These are phyloP conservation scores for Gopherus flavomarginatus DNA, from an alignment of 2,113 vertebrate genomes.

Conservation along the genomic window DNA sequence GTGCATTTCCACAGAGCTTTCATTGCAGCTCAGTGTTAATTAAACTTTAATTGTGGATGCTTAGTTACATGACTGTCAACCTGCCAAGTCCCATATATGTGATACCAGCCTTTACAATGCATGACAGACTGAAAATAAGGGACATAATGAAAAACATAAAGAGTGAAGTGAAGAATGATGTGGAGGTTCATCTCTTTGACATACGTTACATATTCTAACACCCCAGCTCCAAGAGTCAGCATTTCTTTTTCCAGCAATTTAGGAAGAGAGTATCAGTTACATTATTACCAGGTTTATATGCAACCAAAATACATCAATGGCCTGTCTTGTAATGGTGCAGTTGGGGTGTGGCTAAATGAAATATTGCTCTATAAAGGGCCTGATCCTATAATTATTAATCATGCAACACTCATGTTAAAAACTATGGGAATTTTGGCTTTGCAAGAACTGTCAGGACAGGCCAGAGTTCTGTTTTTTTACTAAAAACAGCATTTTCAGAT, in stretches of 20 bases:
- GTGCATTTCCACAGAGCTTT: neutral
- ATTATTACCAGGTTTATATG: neutral
- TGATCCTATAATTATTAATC: neutral
- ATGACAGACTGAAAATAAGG: neutral
- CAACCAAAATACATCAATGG: neutral
- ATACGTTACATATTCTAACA: neutral
- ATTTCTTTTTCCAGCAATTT: neutral
- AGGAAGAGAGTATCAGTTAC: neutral
- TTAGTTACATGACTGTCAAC: neutral
- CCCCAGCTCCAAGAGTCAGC: neutral
- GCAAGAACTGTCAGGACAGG: neutral
- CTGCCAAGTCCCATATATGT: neutral
- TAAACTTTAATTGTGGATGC: neutral
- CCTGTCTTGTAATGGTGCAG: neutral
- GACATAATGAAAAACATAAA: neutral
- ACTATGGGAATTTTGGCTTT: neutral
- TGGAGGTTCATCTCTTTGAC: neutral
- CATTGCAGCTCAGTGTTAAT: neutral
- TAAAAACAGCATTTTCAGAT: neutral
- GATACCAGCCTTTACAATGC: neutral
- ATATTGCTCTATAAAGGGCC: neutral
- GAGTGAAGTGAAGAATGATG: neutral
- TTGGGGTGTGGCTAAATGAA: neutral
- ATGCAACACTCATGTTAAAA: rapidly evolving
- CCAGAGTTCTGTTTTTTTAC: neutral